These are phyloP conservation scores for Petrolisthes cinctipes DNA, from an alignment of 2,888 invertebrate species.

Conservation along the genomic window DNA sequence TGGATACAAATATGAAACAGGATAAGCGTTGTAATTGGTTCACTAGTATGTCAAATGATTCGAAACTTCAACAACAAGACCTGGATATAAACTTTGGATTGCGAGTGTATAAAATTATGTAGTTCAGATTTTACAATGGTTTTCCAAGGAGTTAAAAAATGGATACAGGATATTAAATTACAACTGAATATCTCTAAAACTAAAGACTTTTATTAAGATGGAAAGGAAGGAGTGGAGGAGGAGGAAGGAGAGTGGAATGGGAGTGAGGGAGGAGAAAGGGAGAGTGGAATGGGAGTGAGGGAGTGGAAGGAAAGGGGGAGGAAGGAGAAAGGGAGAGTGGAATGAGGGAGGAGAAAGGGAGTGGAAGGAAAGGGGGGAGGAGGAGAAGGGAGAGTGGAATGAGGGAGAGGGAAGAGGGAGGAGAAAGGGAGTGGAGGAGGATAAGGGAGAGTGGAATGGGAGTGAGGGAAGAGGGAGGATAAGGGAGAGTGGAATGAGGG, in stretches of 20 bases:
- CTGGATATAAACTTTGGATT: no score
- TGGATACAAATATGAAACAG: no score
- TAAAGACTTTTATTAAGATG: background rate
- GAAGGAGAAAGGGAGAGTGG: no score
- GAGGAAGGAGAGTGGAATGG: background rate
- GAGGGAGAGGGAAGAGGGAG: background rate
- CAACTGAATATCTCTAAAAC: no score
- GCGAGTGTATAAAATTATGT: no score
- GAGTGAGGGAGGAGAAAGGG: background rate
- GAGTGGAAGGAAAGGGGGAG: background rate
- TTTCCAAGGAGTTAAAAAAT: no score
- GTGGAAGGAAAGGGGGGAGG: background rate
- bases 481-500: background rate
- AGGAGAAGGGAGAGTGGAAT: background rate
- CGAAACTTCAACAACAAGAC: no score
- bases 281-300: background rate
- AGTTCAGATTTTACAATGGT: no score
- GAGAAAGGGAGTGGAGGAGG: conserved; percentile 28
- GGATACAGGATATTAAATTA: no score
- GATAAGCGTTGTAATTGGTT: no score
- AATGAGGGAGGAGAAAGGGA: background rate
- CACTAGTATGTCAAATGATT: no score
- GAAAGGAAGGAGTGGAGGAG: background rate
- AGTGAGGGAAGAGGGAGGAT: background rate
- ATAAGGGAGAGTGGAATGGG: background rate